Evolutionary conservation across 2,888 invertebrate species (phyloP).

Genomic region (Adelphocoris suturalis): DNA sequence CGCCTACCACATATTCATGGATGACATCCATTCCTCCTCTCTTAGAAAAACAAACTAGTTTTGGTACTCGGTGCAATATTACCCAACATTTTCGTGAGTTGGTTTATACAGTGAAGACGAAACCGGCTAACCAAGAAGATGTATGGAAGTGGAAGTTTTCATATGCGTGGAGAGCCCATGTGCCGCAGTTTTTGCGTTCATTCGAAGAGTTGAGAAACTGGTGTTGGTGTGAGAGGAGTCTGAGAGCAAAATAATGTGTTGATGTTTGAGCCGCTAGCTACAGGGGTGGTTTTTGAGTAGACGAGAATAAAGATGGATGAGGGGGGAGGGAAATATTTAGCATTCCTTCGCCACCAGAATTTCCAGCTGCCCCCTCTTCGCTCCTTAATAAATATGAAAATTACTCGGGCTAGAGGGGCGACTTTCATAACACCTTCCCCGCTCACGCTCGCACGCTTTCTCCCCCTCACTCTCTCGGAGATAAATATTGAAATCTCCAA

Average conservation of each 20-base stretch:
- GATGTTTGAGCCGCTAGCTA: slow-evolving; percentile 16
- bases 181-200: not conserved
- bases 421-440: slow-evolving; percentile 59
- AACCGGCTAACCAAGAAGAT: not conserved
- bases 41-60: slow-evolving; percentile 22
- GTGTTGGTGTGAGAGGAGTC: not conserved
- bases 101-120: not conserved
- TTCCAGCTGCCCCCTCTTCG: slow-evolving; percentile 10
- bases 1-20: slow-evolving; percentile 7
- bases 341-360: slow-evolving; percentile 63
- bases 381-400: slow-evolving; percentile 73
- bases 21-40: not conserved
- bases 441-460: slow-evolving; percentile 23
- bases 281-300: slow-evolving; percentile 38
- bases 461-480: not conserved
- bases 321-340: slow-evolving; percentile 61
- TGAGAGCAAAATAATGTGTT: slow-evolving; percentile 36
- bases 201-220: not conserved
- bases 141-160: not conserved
- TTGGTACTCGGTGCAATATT: too few species aligned
- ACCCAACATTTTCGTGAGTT: too few species aligned
- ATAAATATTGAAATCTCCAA: slow-evolving; percentile 60
- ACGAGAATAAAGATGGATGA: slow-evolving; percentile 27
- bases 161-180: too few species aligned
- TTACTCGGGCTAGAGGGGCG: slow-evolving; percentile 60